These are phyloP conservation scores for Thaumatotibia leucotreta DNA, from an alignment of 1,140 invertebrate species.

Conservation along the genomic window DNA sequence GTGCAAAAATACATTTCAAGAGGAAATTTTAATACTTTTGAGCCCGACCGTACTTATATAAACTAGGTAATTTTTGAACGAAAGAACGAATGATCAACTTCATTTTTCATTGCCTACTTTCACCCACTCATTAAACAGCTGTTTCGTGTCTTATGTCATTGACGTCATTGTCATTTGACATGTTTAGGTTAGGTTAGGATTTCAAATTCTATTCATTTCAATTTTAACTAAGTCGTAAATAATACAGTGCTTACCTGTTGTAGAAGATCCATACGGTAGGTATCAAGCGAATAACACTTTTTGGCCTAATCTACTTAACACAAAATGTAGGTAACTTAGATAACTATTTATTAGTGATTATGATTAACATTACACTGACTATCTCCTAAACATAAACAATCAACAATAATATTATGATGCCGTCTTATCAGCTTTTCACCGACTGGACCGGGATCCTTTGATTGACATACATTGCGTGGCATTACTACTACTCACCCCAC, in stretches of 20 bases:
- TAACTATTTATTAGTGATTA: neutral
- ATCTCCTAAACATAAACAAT: neutral
- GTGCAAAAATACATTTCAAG: too few relatives aligned
- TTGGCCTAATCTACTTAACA: too few relatives aligned
- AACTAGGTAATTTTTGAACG: neutral
- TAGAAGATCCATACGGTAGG: too few relatives aligned
- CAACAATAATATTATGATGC: slow-evolving; percentile 3
- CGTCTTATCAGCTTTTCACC: neutral
- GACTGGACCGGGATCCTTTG: neutral
- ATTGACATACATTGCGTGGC: neutral
- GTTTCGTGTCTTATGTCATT: too few relatives aligned
- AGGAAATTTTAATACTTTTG: too few relatives aligned
- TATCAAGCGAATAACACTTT: too few relatives aligned
- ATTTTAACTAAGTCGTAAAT: too few relatives aligned
- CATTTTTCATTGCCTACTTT: neutral
- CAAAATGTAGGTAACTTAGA: neutral
- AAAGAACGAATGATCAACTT: neutral
- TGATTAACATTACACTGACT: neutral
- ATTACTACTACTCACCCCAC: neutral
- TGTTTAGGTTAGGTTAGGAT: too few relatives aligned
- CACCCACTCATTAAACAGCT: neutral
- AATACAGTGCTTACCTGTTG: too few relatives aligned
- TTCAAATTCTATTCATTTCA: too few relatives aligned
- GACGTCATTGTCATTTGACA: too few relatives aligned
- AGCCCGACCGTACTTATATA: too few relatives aligned